Conservation (phyloP, 1,140 invertebrate species). For the Aphelinus atriplicis region DNA sequence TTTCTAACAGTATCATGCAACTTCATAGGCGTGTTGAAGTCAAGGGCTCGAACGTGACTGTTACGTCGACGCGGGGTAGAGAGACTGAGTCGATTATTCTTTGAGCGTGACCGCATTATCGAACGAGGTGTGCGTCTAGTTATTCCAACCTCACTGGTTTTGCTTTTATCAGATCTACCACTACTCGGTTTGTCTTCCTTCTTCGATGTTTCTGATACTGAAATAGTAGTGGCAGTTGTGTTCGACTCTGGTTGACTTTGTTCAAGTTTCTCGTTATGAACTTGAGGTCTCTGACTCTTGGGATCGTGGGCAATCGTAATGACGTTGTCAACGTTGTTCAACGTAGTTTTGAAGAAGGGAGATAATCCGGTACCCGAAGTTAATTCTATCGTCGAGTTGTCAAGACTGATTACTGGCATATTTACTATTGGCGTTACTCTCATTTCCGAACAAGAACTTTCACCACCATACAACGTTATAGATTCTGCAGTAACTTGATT, state of each 20-base stretch:
- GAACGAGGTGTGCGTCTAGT: conserved; percentile 56
- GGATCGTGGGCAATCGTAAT: background rate
- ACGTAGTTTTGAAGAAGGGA: conserved; percentile 53
- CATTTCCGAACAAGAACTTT: conserved; percentile 43
- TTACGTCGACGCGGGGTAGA: conserved; percentile 61
- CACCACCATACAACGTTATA: conserved; percentile 56
- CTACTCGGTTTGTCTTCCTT: background rate
- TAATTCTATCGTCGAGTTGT: conserved; percentile 50
- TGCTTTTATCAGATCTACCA: conserved; percentile 3
- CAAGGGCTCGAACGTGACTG: conserved; percentile 59
- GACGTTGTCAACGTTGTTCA: background rate
- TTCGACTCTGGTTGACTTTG: background rate
- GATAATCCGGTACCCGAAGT: conserved; percentile 53
- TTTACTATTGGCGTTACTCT: conserved; percentile 39
- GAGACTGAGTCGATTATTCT: conserved; percentile 60
- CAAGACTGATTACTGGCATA: conserved; percentile 53
- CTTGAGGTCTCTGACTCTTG: background rate
- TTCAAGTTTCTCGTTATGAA: background rate
- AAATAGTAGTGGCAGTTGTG: too few relatives aligned
- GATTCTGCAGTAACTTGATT: conserved; percentile 41
- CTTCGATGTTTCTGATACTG: background rate
- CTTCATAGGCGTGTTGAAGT: conserved; percentile 62
- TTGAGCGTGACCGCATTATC: conserved; percentile 54
- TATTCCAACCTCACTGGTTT: conserved; percentile 45
- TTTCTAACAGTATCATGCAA: conserved; percentile 26